These are phyloP conservation scores for Catharus fuscescens DNA, from an alignment of 2,113 vertebrate genomes.

Conservation along the genomic window DNA sequence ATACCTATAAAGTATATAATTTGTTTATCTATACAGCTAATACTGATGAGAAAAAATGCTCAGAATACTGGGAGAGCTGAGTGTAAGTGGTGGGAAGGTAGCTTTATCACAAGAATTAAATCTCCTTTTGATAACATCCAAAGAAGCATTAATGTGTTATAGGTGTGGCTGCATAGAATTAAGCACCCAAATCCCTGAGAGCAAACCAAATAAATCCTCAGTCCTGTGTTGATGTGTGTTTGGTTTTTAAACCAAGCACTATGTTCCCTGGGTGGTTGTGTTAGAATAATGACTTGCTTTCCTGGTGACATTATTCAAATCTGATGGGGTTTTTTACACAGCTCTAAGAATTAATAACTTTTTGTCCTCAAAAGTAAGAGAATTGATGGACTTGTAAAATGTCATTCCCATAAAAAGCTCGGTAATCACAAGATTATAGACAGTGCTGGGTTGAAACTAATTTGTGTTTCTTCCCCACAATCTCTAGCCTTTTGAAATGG, in stretches of 20 bases:
- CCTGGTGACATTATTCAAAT: background rate
- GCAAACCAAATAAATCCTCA: background rate
- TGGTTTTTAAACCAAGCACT: background rate
- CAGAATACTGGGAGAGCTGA: background rate
- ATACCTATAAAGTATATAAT: fast-evolving
- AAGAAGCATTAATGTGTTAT: background rate
- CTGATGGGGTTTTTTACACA: background rate
- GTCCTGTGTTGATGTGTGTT: background rate
- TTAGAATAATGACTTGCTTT: background rate
- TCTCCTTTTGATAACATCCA: background rate
- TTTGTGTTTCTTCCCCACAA: background rate
- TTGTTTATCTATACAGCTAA: background rate
- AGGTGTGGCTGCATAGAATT: fast-evolving
- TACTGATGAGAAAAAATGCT: background rate
- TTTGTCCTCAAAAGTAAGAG: background rate
- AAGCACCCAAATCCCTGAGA: background rate
- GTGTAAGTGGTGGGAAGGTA: background rate
- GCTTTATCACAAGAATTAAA: background rate
- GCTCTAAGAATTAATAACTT: background rate
- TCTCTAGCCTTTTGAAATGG: background rate
- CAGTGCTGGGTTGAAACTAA: background rate
- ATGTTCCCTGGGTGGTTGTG: background rate
- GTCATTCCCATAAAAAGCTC: background rate
- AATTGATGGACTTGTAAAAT: background rate
- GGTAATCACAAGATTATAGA: background rate